These are phyloP conservation scores for Chrysolina haemoptera DNA, from an alignment of 2,888 invertebrate species.

Conservation along the genomic window DNA sequence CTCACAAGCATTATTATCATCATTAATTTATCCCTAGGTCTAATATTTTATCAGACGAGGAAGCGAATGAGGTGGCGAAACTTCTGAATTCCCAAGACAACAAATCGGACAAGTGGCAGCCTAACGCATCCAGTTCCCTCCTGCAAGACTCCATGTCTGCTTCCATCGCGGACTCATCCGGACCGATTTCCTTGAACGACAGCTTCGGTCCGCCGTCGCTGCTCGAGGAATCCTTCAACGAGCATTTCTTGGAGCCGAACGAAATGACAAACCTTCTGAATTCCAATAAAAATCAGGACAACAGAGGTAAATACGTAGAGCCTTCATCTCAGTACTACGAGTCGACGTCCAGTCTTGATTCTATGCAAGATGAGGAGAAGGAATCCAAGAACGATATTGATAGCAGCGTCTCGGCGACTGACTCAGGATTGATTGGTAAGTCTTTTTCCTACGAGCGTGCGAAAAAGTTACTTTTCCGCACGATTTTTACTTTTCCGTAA, in stretches of 20 bases:
- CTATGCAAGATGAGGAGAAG: constrained; percentile 62
- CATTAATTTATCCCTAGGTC: constrained; percentile 71
- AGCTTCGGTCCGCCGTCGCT: constrained; percentile 66
- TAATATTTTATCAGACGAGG: constrained; percentile 89
- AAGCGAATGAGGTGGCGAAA: constrained; percentile 90
- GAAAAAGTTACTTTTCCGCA: too few species aligned
- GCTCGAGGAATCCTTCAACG: constrained; percentile 64
- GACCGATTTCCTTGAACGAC: constrained; percentile 66
- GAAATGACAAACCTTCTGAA: constrained; percentile 15
- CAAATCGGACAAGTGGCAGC: constrained; percentile 64
- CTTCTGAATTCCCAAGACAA: constrained; percentile 78
- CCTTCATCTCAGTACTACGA: constrained; percentile 64
- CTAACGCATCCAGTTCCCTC: constrained; percentile 68
- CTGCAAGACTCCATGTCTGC: constrained; percentile 71
- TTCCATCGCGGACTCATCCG: constrained; percentile 69
- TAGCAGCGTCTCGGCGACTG: constrained; percentile 64
- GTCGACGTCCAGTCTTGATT: constrained; percentile 66
- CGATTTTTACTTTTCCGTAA: too few species aligned
- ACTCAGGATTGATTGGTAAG: constrained; percentile 67
- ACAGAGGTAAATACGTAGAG: constrained; percentile 54
- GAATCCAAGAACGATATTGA: constrained; percentile 65
- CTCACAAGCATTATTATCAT: too few species aligned
- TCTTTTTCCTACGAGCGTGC: too few species aligned
- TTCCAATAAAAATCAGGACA: constrained; percentile 20
- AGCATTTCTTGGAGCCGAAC: constrained; percentile 36